Evolutionary conservation across 1,140 invertebrate species (phyloP).

Genomic region (Calliphora vicina): DNA sequence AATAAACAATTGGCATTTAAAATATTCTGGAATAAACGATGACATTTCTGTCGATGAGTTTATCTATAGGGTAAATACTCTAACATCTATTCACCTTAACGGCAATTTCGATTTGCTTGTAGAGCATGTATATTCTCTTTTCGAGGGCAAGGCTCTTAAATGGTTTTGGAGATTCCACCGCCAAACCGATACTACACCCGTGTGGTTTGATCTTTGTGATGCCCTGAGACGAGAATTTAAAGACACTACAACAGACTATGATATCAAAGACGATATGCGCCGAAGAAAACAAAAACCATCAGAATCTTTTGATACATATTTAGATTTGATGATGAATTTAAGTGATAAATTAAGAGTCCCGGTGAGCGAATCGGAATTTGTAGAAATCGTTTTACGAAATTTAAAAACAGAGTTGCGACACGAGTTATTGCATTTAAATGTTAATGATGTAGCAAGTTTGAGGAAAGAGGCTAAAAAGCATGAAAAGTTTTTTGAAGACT

Average conservation of each 20-base stretch:
- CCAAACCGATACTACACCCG: background rate
- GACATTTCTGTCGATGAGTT: background rate
- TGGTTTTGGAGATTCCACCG: background rate
- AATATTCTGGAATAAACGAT: background rate
- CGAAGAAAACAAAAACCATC: background rate
- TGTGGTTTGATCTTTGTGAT: background rate
- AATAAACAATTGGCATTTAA: background rate
- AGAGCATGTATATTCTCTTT: background rate
- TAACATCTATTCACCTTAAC: background rate
- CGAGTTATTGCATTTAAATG: constrained; percentile 6
- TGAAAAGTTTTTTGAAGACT: constrained; percentile 23
- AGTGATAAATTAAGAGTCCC: background rate
- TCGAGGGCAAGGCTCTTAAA: background rate
- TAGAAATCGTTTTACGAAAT: background rate
- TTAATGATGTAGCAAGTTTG: background rate
- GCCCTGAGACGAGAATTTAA: too few species aligned
- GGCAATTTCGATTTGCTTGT: background rate
- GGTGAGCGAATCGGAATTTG: background rate
- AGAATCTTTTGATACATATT: constrained; percentile 43
- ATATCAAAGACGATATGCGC: background rate
- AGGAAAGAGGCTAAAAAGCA: constrained; percentile 11
- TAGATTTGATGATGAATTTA: background rate
- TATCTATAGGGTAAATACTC: background rate
- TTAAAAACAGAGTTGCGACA: background rate
- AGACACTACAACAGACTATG: background rate